Conservation (phyloP, 1,140 invertebrate genomes). For the Apis cerana region DNA sequence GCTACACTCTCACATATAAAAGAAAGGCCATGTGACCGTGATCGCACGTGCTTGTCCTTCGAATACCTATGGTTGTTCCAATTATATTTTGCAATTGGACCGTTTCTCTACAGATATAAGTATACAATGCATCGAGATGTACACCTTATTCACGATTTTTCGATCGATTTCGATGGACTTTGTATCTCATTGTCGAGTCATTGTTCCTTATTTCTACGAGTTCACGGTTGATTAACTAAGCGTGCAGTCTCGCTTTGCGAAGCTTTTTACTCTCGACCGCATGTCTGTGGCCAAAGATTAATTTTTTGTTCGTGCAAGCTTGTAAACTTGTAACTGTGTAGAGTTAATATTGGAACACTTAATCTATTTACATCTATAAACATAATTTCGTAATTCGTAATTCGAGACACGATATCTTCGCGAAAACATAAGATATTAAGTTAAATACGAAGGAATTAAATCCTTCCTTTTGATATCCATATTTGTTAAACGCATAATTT, state of each 20-base stretch:
- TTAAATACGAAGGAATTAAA: too few species aligned
- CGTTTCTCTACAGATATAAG: background rate
- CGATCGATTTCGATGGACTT: background rate
- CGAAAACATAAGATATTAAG: too few species aligned
- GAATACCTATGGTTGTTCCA: constrained; percentile 2
- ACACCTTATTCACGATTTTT: background rate
- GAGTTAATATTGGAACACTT: background rate
- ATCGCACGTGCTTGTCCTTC: constrained; percentile 18
- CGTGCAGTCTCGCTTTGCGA: constrained; percentile 30
- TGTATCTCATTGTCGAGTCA: constrained; percentile 13
- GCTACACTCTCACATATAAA: constrained; percentile 11
- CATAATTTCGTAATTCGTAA: too few species aligned
- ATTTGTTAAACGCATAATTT: too few species aligned
- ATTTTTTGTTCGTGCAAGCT: background rate
- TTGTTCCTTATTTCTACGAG: constrained; percentile 26
- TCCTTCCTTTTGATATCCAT: background rate
- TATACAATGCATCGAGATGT: background rate
- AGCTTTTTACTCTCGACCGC: constrained; percentile 20
- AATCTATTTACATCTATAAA: too few species aligned
- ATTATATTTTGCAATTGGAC: constrained; percentile 1
- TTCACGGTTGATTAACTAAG: constrained; percentile 49
- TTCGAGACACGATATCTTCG: too few species aligned
- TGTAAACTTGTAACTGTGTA: background rate
- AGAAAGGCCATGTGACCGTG: background rate
- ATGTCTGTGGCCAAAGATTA: background rate